phyloP scores from a whole-genome alignment of 2,888 invertebrate species.

The Cecidostiba fungosa region DNA sequence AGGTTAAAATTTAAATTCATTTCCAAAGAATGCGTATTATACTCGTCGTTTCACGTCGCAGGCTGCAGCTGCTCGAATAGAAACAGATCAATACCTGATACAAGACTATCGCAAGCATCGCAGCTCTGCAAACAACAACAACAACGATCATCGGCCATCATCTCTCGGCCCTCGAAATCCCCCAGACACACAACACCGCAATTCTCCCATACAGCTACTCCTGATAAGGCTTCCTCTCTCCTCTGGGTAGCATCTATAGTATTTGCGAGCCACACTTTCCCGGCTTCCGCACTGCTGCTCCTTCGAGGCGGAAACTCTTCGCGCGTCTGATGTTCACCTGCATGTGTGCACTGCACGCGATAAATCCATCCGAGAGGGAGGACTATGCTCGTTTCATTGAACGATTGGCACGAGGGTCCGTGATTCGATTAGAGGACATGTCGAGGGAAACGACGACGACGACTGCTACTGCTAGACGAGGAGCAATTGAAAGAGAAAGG shows the following conservation, averaged over 20 bases:
- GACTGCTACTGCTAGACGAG: background rate
- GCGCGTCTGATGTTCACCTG: background rate
- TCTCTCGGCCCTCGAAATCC: constrained; percentile 12
- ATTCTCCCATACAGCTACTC: background rate
- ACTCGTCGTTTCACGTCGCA: background rate
- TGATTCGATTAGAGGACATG: constrained; percentile 21
- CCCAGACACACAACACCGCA: background rate
- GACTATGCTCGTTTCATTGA: background rate
- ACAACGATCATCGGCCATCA: background rate
- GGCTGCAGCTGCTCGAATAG: background rate
- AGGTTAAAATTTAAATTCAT: background rate
- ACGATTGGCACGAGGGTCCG: background rate
- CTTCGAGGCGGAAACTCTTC: background rate
- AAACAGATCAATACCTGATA: background rate
- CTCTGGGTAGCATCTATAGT: background rate
- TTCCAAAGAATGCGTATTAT: background rate
- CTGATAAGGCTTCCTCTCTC: constrained; percentile 7
- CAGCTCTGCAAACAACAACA: background rate
- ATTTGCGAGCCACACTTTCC: background rate
- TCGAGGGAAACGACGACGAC: background rate
- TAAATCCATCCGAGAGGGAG: constrained; percentile 4
- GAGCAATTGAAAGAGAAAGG: background rate
- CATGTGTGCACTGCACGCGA: constrained; percentile 12
- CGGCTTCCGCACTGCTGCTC: constrained; percentile 6
- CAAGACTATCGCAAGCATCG: background rate